Base-by-base conservation (phyloP, 2,888 invertebrate genomes). In the Orthosia gothica region DNA sequence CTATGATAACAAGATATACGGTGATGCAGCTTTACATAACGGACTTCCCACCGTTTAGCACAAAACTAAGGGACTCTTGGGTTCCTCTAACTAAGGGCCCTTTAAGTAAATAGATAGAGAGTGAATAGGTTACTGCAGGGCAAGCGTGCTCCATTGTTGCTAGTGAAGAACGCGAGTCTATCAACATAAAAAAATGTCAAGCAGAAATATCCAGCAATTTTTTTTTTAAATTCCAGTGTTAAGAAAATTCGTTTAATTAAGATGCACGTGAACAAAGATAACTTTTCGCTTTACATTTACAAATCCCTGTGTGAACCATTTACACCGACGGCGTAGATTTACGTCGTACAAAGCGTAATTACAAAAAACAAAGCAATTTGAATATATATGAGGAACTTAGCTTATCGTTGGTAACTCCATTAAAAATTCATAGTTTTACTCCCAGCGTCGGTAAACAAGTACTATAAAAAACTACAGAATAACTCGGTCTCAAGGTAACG, bases 311-410 rank as follows among this genome's bases (percentile, higher is more conserved):
- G 45, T 62, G 70, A 68, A 49, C 70, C 74, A 80, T 81, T 80
- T 74, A 71, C 75, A 72, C 80, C 59, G 58, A 66, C 65, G 32
- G 52, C 62, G 70, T 67, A 66, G 76, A 69, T 74, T 79, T 71
- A 76, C 74, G 54, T 77, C n/a, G 79, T 74, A 72, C 73, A 82
- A 83, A 79, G 61, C 72, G 77, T 81, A 82, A 84, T 88, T 89
- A 89, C 85, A 87, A 88, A 90, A 91, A 90, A 81, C 81, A 88
- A 71, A 83, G 85, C 82, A 87, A 90, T 92, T 91, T 92, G 88
- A 91, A 92, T 91, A 91, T 91, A 91, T 89, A 92, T 92, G 92
- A 91, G 88, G 82, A 85, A 89, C 87, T 92, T 90, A 90, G 89
- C 91, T 90, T 90, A 89, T 77, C 84, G 87, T 85, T 84, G 79